phyloP scores from a whole-genome alignment of 2,888 invertebrate species.

The Lymantria monacha region DNA sequence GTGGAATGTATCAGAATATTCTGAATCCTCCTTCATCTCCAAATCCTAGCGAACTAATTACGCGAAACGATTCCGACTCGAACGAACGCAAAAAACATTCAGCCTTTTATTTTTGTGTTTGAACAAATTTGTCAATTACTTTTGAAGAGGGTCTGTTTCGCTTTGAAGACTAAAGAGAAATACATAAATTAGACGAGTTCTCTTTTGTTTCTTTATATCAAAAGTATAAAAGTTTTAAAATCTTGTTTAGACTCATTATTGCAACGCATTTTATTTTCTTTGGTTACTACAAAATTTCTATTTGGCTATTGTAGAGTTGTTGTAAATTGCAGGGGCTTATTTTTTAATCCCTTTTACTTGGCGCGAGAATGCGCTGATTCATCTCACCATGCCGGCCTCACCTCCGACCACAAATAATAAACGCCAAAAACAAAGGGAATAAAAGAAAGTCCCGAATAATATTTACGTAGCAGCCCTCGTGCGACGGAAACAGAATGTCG shows the following conservation, averaged over 20 bases:
- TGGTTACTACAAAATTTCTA: conserved; percentile 38
- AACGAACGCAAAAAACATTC: conserved; percentile 33
- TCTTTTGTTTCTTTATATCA: conserved; percentile 63
- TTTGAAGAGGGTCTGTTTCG: conserved; percentile 52
- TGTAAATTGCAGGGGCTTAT: conserved; percentile 37
- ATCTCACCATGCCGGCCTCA: conserved; percentile 32
- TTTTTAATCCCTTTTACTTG: conserved; percentile 23
- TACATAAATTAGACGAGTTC: conserved; percentile 61
- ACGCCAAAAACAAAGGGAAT: conserved; percentile 71
- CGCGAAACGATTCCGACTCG: conserved; percentile 45
- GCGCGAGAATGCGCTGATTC: conserved; percentile 29
- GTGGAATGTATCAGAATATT: conserved; percentile 47
- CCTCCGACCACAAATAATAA: conserved; percentile 64
- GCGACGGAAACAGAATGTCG: conserved; percentile 67
- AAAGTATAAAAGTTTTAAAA: conserved; percentile 62
- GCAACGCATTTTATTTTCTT: conserved; percentile 38
- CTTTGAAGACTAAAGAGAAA: conserved; percentile 45
- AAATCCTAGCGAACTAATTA: conserved; percentile 60
- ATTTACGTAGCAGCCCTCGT: conserved; percentile 61
- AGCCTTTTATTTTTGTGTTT: conserved; percentile 55
- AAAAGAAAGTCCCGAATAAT: conserved; percentile 73
- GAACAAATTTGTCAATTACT: conserved; percentile 69
- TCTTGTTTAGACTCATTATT: conserved; percentile 62
- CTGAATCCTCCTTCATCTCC: conserved; percentile 19
- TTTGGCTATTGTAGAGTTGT: conserved; percentile 29